Evolutionary conservation across 2,888 invertebrate species (phyloP), one percentile per base, ranked within the genome.

Genomic region (Sturmia bella): DNA sequence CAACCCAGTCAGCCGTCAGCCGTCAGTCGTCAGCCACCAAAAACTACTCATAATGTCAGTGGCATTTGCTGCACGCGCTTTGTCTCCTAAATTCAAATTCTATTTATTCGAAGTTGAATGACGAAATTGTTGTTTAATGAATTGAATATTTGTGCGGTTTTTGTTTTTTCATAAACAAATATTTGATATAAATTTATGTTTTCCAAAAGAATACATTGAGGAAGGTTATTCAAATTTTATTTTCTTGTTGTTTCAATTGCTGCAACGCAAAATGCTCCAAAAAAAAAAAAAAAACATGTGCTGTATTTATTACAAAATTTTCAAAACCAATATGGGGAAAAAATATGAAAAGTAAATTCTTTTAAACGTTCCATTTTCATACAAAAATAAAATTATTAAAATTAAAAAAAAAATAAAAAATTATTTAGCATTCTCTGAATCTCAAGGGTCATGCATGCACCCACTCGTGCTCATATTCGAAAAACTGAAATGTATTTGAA

Each of bases 21-120:
- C 77, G 61, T 27, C 57, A 68, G 80, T 37, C 45, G 52, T 15
- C 41, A 57, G 52, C 54, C 69, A 76, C 39, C 39, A 63, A 74
- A 64, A 48, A 24, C 64, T 2, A 48, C 21, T 61, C 43, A 61
- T 75, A 78, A 75, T 66, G 78, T 75, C 82, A 82, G 72, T 80
- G 80, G 80, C 80, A 75, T 72, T 66, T 75, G 75, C 56, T 17
- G 39, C 50, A 32, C 39, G 15, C 21, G n/a, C 48, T 19, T 43
- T 39, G 41, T 24, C 12, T 37, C 52, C 37, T 12, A 57, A n/a
- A 32, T 32, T 54, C 24, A 21, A n/a, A 37, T 54, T 45, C 56
- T 19, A 17, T 75, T 69, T 52, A 17, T n/a, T n/a, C n/a, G n/a
- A 17, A 3, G 9, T 64, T 66, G 9, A 32, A 32, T 32, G 3